Base-by-base conservation (phyloP, 2,888 invertebrate genomes). In the Drosophila testacea region DNA sequence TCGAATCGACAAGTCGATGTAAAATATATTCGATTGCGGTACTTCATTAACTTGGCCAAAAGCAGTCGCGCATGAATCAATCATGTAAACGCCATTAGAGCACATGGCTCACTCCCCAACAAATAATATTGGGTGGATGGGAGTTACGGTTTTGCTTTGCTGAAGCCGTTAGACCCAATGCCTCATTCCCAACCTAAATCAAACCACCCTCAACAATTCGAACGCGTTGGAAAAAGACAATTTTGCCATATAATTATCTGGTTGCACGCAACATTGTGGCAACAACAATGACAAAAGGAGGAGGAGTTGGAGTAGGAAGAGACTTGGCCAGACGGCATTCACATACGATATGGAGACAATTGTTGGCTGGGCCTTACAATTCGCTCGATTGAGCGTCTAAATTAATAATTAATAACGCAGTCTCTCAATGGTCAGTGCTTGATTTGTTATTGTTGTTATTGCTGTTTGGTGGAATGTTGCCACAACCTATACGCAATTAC, bases 161-260 rank as follows among this genome's bases (percentile, higher is more conserved):
- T 70, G 57, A 60, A 77, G 59, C 73, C 73, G 61, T 77, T 77
- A 70, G 65, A 62, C 34, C 30, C 44, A 34, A 41, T 51, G 44
- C 46, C 48, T 22, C 38, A 42, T 41, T 4, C 32, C 54, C 44
- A 39, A 39, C 41, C 44, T 6, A 7, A 28, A 52, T 13, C 61
- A 16, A n/a, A 13, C 7, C 10, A 7, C 50, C 42, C 22, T 28
- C 28, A 54, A 51, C 32, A 44, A 56, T 47, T 52, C 42, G 50
- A 27, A 62, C 48, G 70, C 65, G 71, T 44, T 67, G 39, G 36
- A 72, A 82, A 83, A 83, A 83, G 79, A 86, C 90, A 87, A 75
- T 81, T 87, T 89, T 81, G 84, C 69, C 68, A 73, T 80, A 68
- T 90, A 90, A 91, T 91, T 90, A 89, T 75, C 74, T 70, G 63